Evolutionary conservation across 2,113 vertebrate genomes (phyloP), one percentile per base, ranked within the genome.

Genomic region (Eonycteris spelaea): DNA sequence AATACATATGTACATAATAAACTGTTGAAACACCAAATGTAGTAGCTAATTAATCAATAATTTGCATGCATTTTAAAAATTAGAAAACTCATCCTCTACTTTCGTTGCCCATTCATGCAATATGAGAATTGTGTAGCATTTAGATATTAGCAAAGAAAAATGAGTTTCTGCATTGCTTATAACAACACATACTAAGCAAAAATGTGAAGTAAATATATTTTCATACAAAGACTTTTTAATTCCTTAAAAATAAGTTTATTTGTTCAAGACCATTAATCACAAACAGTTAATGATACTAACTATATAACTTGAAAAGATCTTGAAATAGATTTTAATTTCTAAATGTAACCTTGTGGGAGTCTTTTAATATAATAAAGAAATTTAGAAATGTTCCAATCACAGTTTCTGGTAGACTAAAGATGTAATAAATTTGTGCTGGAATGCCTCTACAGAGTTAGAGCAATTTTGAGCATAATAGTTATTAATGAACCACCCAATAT

Each of bases 211-310:
- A 65, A 91, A 77, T 73, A 67, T 1, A 45, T 83, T 86, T 84
- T 84, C 33, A 83, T 74, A 70, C 2, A 48, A 86, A 43, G 33
- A 6, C 21, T 65, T 51, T 88, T 78, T 88, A 77, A n/a, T 89
- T 65, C 48, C n/a, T 91, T 61, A 85, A 94, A 88, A 96, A 68
- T 51, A 86, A 65, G 8, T 55, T 71, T 68, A 87, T 83, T 95
- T 73, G 6, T 53, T 57, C 40, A 78, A 28, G 11, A 77, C 61
- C 63, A 16, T 70, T 86, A 77, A 68, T 63, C 84, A 14, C 8
- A 70, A 40, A 5, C 16, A 51, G 2, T 26, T 79, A 84, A 92
- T 87, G 87, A 85, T 9, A 21, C 10, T 88, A 97, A 48, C 35
- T 30, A 75, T 78, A 3, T 55, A 75, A 85, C 45, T 67, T 86